These are phyloP conservation scores for Pollenia labialis DNA, from an alignment of 2,888 invertebrate species.

Conservation along the genomic window DNA sequence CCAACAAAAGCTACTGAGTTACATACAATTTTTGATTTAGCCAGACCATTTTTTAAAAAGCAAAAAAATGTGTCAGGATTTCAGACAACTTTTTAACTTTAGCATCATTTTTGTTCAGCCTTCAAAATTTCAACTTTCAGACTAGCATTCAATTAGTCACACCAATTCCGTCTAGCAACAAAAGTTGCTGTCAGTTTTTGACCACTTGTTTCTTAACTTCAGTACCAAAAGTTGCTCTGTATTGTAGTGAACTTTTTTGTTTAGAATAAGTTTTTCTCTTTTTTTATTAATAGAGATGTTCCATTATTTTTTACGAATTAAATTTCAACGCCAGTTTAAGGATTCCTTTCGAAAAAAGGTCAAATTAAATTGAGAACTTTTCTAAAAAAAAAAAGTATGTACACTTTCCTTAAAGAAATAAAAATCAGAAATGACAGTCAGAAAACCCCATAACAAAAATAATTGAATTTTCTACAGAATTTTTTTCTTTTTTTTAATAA, in stretches of 20 bases:
- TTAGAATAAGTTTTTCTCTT: not conserved
- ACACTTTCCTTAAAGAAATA: not conserved
- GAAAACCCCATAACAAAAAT: constrained; percentile 11
- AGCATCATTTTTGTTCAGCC: no score
- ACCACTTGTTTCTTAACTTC: not conserved
- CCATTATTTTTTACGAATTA: no score
- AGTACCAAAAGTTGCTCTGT: not conserved
- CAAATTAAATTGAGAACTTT: constrained; percentile 15
- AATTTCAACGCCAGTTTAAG: no score
- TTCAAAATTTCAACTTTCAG: no score
- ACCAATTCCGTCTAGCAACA: not conserved
- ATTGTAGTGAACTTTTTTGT: not conserved
- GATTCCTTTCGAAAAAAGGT: not conserved
- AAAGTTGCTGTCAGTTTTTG: not conserved
- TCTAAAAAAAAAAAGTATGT: not conserved
- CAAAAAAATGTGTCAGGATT: no score
- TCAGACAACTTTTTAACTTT: no score
- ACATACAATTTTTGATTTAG: no score
- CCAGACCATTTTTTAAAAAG: no score
- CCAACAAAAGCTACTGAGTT: no score
- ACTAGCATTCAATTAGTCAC: no score
- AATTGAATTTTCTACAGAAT: constrained; percentile 7
- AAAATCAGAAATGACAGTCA: not conserved
- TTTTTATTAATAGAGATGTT: no score
- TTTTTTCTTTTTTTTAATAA: constrained; percentile 15